Evolutionary conservation across 2,113 vertebrate genomes (phyloP).

Genomic region (Passer montanus): DNA sequence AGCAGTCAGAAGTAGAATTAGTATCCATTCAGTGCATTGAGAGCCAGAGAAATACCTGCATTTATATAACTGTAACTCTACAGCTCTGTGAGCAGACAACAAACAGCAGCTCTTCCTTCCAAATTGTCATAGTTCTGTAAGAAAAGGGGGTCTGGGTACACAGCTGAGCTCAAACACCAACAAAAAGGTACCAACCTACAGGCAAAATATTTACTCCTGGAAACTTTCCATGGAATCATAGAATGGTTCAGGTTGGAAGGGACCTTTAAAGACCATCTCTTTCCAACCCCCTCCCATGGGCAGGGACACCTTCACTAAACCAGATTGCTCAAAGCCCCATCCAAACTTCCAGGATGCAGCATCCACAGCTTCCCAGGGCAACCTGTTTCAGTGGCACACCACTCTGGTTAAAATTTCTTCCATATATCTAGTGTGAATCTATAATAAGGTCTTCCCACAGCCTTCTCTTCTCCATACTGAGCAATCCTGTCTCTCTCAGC

Average conservation of each 20-base stretch:
- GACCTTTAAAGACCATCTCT: not conserved
- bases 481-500: not conserved
- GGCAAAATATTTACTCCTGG: not conserved
- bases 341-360: not conserved
- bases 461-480: not conserved
- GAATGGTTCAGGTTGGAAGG: not conserved
- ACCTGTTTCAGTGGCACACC: not conserved
- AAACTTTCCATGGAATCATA: not conserved
- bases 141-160: not conserved
- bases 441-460: not conserved
- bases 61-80: not conserved
- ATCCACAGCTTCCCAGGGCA: not conserved
- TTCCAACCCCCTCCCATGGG: not conserved
- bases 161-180: not conserved
- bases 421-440: not conserved
- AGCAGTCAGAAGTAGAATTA: not conserved
- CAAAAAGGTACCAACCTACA: not conserved
- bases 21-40: not conserved
- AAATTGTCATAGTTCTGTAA: not conserved
- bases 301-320: not conserved
- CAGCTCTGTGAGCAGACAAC: not conserved
- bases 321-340: not conserved
- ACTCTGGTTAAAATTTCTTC: no score
- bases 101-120: not conserved
- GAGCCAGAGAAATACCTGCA: not conserved